Evolutionary conservation across 1,140 invertebrate species (phyloP).

Genomic region (Thaumetopoea pityocampa): DNA sequence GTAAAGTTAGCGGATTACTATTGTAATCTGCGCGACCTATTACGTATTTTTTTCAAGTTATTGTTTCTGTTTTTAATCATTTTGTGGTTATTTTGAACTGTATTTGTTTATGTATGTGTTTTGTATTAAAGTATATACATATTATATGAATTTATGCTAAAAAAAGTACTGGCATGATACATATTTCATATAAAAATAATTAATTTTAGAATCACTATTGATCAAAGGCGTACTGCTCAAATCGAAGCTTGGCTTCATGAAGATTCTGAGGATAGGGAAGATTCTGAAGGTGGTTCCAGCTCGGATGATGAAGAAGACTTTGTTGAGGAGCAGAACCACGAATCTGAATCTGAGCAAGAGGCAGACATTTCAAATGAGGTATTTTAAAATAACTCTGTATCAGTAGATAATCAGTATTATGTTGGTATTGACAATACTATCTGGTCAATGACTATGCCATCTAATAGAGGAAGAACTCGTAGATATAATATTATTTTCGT

Average conservation of each 20-base stretch:
- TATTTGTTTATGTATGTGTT: no score
- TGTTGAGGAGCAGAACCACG: no score
- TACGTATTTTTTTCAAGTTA: neutral
- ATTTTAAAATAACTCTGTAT: no score
- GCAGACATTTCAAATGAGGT: no score
- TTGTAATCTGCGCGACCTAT: neutral
- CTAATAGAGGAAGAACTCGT: constrained; percentile 6
- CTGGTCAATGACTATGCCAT: constrained; percentile 2
- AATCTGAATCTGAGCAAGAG: no score
- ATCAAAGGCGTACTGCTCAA: neutral
- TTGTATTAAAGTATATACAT: no score
- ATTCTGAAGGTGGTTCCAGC: neutral
- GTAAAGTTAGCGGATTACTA: neutral
- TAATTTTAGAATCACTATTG: constrained; percentile 1
- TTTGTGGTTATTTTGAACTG: no score
- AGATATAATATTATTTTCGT: constrained; percentile 3
- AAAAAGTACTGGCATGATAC: no score
- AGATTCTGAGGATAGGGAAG: neutral
- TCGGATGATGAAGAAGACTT: no score
- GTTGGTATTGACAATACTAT: constrained; percentile 3
- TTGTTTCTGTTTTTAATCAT: neutral
- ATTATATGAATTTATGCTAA: no score
- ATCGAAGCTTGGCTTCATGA: constrained; percentile 1
- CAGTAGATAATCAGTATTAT: neutral
- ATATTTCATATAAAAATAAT: neutral